phyloP scores from a whole-genome alignment of 2,888 invertebrate species.

The Drosophila rellima region DNA sequence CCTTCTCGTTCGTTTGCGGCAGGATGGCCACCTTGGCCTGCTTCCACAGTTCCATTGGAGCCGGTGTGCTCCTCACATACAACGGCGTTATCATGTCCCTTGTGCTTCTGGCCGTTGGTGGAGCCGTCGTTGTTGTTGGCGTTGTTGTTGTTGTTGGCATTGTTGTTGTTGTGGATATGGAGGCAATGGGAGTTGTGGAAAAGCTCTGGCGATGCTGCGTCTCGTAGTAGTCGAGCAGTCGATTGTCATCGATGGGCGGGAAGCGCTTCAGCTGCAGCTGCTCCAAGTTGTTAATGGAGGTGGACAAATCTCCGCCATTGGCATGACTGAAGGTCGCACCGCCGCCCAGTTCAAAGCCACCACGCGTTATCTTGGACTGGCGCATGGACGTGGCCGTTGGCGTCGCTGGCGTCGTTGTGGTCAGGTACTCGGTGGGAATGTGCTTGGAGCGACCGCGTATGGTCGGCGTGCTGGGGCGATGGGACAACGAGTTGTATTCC shows the following conservation, averaged over 20 bases:
- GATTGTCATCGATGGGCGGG: constrained; percentile 80
- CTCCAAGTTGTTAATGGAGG: constrained; percentile 80
- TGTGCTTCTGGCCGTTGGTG: constrained; percentile 73
- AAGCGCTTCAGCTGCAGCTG: constrained; percentile 76
- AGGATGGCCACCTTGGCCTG: constrained; percentile 90
- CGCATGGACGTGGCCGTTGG: constrained; percentile 85
- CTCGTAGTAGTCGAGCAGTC: constrained; percentile 72
- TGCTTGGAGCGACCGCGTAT: constrained; percentile 90
- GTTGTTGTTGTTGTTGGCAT: constrained; percentile 52
- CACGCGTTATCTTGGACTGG: constrained; percentile 77
- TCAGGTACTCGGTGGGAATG: constrained; percentile 92
- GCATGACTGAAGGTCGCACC: constrained; percentile 39
- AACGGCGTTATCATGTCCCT: constrained; percentile 70
- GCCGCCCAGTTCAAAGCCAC: constrained; percentile 66
- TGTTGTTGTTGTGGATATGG: constrained; percentile 41
- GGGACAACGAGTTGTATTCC: constrained; percentile 88
- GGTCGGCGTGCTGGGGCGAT: constrained; percentile 87
- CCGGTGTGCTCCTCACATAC: constrained; percentile 63
- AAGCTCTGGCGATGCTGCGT: constrained; percentile 33
- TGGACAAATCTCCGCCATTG: constrained; percentile 63
- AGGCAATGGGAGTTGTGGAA: constrained; percentile 30
- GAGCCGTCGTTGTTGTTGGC: constrained; percentile 83
- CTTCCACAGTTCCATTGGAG: constrained; percentile 87
- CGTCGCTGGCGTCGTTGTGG: constrained; percentile 87
- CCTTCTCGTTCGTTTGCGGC: constrained; percentile 92